Conservation (phyloP, 2,888 invertebrate genomes). For the Choristoneura rosaceana region DNA sequence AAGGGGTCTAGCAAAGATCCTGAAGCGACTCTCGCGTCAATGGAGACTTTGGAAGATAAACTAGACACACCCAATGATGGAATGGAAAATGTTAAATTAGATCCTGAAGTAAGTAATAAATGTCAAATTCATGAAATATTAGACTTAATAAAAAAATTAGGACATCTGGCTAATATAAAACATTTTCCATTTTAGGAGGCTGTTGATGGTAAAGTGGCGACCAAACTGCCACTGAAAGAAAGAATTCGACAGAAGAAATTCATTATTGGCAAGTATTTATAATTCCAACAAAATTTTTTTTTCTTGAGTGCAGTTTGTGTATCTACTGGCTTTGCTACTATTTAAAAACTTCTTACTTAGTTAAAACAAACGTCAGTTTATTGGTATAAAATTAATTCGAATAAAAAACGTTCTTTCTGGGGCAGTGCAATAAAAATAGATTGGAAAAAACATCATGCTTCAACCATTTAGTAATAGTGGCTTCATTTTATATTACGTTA, state of each 20-base stretch:
- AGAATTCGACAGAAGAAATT: conserved; percentile 88
- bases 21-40: conserved; percentile 91
- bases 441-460: background rate
- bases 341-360: no score
- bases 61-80: conserved; percentile 89
- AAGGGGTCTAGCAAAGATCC: conserved; percentile 82
- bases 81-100: conserved; percentile 90
- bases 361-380: no score
- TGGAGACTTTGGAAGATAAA: conserved; percentile 93
- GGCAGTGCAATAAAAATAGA: background rate
- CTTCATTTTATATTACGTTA: background rate
- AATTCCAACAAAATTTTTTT: background rate
- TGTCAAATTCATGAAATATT: background rate
- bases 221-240: conserved; percentile 83
- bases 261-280: conserved; percentile 84
- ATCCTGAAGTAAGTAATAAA: conserved; percentile 74
- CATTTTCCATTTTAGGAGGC: conserved; percentile 70
- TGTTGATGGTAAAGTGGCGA: conserved; percentile 83
- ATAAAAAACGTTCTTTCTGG: background rate
- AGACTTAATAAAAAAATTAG: no score
- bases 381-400: background rate
- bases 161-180: conserved; percentile 24
- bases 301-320: background rate
- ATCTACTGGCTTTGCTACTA: no score
- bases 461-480: background rate